Evolutionary conservation across 2,113 vertebrate species (phyloP).

Genomic region (Periophthalmus modestus): DNA sequence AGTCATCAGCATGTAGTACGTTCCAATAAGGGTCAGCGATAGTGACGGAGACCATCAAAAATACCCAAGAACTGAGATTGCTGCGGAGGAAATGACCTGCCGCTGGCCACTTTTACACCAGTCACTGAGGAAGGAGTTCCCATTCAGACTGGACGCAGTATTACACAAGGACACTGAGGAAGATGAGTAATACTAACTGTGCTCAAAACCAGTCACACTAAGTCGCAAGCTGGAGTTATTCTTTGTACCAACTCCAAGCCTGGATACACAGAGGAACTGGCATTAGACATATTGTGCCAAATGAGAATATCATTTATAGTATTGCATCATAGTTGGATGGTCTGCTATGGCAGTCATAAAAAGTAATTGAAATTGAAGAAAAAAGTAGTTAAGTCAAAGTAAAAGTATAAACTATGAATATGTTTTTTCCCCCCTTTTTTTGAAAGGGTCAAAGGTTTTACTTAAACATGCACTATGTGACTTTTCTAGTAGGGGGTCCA

Average conservation of each 20-base stretch:
- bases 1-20: slow-evolving; percentile 36
- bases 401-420: neutral
- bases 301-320: neutral
- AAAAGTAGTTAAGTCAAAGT: neutral
- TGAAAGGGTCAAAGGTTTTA: neutral
- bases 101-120: slow-evolving; percentile 30
- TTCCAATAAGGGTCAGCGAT: slow-evolving; percentile 55
- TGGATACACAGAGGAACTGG: neutral
- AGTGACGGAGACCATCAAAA: slow-evolving; percentile 48
- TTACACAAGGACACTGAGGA: neutral
- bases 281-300: neutral
- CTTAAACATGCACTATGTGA: too few relatives aligned
- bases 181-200: neutral
- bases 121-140: slow-evolving; percentile 19
- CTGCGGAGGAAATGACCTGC: slow-evolving; percentile 33
- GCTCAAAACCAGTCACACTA: neutral
- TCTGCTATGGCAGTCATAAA: neutral
- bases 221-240: neutral
- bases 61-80: slow-evolving; percentile 30
- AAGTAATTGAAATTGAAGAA: neutral
- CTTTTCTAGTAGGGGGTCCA: too few relatives aligned
- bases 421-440: neutral
- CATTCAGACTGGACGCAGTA: slow-evolving; percentile 9
- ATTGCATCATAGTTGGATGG: neutral
- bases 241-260: neutral